A percentile compares a stretch with the other conserved stretches of the same genome.
Evolutionary conservation across 2,797 vertebrate genomes (phyloP).

Genomic region (Rhabdomys pumilio): DNA sequence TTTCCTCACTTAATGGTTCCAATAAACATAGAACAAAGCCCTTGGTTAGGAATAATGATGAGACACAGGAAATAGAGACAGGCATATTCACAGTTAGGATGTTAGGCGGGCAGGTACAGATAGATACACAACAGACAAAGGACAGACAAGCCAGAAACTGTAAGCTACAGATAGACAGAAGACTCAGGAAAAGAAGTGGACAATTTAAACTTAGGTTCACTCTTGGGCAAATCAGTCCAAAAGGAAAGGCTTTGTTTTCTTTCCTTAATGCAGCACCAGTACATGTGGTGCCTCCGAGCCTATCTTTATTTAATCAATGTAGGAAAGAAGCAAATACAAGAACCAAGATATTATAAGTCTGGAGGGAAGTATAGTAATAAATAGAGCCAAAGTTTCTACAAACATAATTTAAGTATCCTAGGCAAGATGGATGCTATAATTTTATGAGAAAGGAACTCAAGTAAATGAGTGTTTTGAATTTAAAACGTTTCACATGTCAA

Average conservation of each 20-base stretch:
- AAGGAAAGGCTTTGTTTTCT: not conserved
- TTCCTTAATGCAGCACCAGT: not conserved
- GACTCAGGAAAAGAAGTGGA: not conserved
- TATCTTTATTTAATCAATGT: not conserved
- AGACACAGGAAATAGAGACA: not conserved
- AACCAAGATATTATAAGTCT: not conserved
- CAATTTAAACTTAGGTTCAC: not conserved
- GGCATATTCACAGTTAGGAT: not conserved
- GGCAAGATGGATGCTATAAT: not conserved
- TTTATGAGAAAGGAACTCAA: not conserved
- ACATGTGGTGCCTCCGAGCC: not conserved
- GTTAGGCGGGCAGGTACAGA: not conserved
- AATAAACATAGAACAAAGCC: not conserved
- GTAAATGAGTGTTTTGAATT: not conserved
- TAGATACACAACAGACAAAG: not conserved
- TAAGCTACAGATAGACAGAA: not conserved
- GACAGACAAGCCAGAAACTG: not conserved
- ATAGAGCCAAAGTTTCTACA: not conserved
- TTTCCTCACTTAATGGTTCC: not conserved
- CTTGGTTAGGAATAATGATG: not conserved
- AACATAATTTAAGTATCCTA: not conserved
- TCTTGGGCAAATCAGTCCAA: too few species aligned
- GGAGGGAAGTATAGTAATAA: not conserved
- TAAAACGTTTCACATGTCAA: not conserved
- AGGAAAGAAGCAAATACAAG: not conserved